Conservation (phyloP, 2,797 vertebrate species). For the Aulostomus chinensis region DNA sequence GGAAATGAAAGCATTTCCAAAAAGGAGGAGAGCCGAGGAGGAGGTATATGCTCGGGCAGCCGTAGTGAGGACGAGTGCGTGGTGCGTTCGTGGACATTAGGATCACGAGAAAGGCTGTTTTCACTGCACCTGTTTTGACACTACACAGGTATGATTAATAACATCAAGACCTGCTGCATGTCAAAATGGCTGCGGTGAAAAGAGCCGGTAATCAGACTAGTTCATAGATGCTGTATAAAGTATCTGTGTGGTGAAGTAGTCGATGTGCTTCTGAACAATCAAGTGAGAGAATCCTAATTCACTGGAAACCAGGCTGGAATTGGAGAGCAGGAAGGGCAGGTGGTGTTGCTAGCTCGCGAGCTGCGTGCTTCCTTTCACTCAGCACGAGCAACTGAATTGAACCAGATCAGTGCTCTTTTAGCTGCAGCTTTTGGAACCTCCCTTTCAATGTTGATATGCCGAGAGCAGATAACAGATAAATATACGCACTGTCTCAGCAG, state of each 20-base stretch:
- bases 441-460: conserved; percentile 29
- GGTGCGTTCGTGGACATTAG: conserved; percentile 22
- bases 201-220: no score
- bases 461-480: conserved; percentile 13
- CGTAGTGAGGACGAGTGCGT: no score
- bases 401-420: conserved; percentile 18
- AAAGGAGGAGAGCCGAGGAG: conserved; percentile 42
- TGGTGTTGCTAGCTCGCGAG: not conserved
- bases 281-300: no score
- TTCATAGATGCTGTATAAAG: not conserved
- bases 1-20: conserved; percentile 36
- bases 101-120: no score
- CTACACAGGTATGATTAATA: no score
- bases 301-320: no score
- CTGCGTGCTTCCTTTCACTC: conserved; percentile 25
- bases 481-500: conserved; percentile 12
- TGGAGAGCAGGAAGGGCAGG: no score
- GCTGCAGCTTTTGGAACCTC: conserved; percentile 26
- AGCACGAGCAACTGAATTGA: conserved; percentile 10
- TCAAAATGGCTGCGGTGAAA: no score
- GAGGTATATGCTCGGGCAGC: conserved; percentile 62
- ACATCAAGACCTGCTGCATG: no score
- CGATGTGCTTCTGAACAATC: conserved; percentile 4
- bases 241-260: conserved; percentile 15
- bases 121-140: no score